Evolutionary conservation across 1,140 invertebrate genomes (phyloP).

Genomic region (Zelostemma sp.): DNA sequence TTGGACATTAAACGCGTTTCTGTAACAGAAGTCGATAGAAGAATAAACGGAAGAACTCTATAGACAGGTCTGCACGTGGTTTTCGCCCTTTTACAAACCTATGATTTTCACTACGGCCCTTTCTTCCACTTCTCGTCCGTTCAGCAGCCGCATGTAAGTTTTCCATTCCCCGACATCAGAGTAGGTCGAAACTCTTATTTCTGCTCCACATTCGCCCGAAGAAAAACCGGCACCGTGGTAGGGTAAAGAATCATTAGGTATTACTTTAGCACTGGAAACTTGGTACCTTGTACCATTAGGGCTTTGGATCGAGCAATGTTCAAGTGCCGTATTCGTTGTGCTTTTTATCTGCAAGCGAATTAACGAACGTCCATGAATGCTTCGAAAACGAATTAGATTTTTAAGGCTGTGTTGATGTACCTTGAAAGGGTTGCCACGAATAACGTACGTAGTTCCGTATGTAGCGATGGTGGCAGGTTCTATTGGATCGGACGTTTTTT

Average conservation of each 20-base stretch:
- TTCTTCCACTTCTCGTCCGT: conserved; percentile 43
- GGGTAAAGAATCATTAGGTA: conserved; percentile 15
- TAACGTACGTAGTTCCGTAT: too few species aligned
- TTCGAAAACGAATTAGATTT: too few species aligned
- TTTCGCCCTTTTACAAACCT: too few species aligned
- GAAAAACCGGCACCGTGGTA: conserved; percentile 52
- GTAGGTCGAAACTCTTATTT: conserved; percentile 39
- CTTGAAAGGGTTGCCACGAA: too few species aligned
- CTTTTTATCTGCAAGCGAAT: conserved; percentile 52
- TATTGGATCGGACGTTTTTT: conserved; percentile 21
- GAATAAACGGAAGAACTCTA: too few species aligned
- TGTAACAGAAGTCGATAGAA: conserved; percentile 43
- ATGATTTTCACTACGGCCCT: conserved; percentile 51
- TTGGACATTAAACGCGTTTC: conserved; percentile 52
- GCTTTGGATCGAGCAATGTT: conserved; percentile 60
- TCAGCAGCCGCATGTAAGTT: conserved; percentile 53
- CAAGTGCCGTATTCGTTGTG: conserved; percentile 42
- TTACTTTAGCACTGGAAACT: conserved; percentile 31
- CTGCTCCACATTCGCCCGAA: conserved; percentile 54
- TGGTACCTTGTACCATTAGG: conserved; percentile 54
- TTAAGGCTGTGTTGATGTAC: too few species aligned
- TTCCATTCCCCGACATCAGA: conserved; percentile 55
- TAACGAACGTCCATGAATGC: too few species aligned
- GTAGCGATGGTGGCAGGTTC: too few species aligned
- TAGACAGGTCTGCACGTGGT: too few species aligned